Conservation (phyloP, 2,797 vertebrate species). For the Lepidocolaptes lacrymiger region DNA sequence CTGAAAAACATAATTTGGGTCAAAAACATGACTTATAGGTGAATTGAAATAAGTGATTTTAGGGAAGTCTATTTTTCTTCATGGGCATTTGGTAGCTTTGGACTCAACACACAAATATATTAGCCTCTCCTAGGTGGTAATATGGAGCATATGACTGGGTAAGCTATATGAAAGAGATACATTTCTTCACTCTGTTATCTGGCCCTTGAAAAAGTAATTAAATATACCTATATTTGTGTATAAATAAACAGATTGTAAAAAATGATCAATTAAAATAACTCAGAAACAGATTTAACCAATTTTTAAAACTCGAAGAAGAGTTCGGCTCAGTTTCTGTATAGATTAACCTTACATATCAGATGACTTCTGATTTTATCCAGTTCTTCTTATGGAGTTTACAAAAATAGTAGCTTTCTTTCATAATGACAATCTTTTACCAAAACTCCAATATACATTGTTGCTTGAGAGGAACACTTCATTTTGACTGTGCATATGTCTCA, state of each 20-base stretch:
- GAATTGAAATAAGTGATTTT: background rate
- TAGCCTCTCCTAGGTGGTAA: background rate
- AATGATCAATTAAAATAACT: background rate
- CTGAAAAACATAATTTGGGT: background rate
- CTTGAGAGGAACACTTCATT: background rate
- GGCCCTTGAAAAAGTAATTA: background rate
- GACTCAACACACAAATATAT: background rate
- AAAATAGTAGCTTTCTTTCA: background rate
- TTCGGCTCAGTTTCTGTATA: background rate
- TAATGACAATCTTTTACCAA: background rate
- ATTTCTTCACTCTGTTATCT: background rate
- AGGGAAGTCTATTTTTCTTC: background rate
- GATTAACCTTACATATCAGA: background rate
- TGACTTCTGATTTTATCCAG: background rate
- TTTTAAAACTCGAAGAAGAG: background rate
- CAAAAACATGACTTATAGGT: background rate
- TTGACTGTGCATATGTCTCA: background rate
- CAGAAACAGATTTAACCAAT: background rate
- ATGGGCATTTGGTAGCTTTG: background rate
- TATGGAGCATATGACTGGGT: background rate
- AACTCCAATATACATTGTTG: background rate
- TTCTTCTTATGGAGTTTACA: background rate
- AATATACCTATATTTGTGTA: accelerated
- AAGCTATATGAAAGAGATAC: background rate
- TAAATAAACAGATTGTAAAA: background rate